Percentiles rank a stretch among this genome's conserved stretches.
Conservation (phyloP, 2,797 vertebrate species). For the Natrix natrix region DNA sequence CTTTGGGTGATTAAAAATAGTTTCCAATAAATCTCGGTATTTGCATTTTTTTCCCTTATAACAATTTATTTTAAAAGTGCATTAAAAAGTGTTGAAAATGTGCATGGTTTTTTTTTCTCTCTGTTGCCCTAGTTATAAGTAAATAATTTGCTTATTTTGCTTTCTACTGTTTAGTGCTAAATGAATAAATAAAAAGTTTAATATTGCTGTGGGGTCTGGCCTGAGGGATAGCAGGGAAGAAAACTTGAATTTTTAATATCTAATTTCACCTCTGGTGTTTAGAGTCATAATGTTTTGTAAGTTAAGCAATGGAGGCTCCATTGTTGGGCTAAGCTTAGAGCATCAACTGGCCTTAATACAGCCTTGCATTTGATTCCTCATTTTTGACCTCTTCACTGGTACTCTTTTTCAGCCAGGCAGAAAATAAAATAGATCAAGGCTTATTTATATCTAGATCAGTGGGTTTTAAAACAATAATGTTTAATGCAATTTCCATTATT, state of each 20-base stretch:
- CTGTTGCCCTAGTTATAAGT: not conserved
- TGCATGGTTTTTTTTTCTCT: not conserved
- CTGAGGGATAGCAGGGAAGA: not conserved
- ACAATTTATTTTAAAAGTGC: not conserved
- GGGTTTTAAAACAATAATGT: not conserved
- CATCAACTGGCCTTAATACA: not conserved
- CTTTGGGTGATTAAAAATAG: not conserved
- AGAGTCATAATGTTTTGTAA: not conserved
- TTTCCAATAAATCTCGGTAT: not conserved
- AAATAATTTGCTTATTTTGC: not conserved
- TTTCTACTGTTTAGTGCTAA: not conserved
- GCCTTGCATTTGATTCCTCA: not conserved
- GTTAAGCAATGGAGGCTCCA: not conserved
- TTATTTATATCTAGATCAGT: not conserved
- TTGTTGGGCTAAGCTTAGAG: not conserved
- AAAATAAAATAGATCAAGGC: not conserved
- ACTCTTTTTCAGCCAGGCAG: not conserved
- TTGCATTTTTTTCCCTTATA: not conserved
- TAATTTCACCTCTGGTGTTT: not conserved
- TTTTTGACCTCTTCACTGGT: not conserved
- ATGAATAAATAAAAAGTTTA: not conserved
- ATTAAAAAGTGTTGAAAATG: not conserved
- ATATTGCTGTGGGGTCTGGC: not conserved
- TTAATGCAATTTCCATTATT: not conserved
- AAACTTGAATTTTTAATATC: not conserved